Percentiles rank a stretch among this genome's conserved stretches.
phyloP scores from a whole-genome alignment of 2,113 vertebrate genomes.

The Morone saxatilis region DNA sequence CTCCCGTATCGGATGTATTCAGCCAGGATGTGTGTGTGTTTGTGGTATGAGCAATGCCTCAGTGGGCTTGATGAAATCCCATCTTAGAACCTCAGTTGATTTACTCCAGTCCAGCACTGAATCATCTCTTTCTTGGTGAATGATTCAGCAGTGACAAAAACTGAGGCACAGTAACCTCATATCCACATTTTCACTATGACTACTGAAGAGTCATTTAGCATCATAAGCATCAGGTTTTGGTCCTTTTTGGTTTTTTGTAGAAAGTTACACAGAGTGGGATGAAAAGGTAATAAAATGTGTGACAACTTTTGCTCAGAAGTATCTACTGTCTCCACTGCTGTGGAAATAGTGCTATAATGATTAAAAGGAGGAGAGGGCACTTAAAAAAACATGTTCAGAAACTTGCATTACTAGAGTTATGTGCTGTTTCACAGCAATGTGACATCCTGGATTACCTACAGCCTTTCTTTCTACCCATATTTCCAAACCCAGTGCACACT shows the following conservation, averaged over 20 bases:
- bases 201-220: neutral
- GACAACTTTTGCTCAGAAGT: neutral
- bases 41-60: conserved; percentile 39
- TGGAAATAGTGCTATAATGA: neutral
- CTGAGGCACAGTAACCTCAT: neutral
- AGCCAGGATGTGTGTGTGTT: conserved; percentile 34
- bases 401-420: neutral
- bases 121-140: conserved; percentile 21
- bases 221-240: neutral
- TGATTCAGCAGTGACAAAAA: conserved; percentile 54
- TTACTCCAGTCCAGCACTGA: conserved; percentile 21
- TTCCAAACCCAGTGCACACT: no score
- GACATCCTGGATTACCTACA: neutral
- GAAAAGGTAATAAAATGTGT: neutral
- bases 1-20: conserved; percentile 17
- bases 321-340: neutral
- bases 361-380: neutral
- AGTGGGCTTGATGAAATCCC: conserved; percentile 24
- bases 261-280: neutral
- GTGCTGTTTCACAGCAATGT: neutral
- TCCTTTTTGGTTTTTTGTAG: neutral
- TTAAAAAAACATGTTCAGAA: neutral
- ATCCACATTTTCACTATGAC: neutral
- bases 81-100: conserved; percentile 40
- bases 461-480: neutral